Evolutionary conservation across 2,113 vertebrate species (phyloP), one percentile per base, ranked within the genome.

Genomic region (Marcusenius ussheri): DNA sequence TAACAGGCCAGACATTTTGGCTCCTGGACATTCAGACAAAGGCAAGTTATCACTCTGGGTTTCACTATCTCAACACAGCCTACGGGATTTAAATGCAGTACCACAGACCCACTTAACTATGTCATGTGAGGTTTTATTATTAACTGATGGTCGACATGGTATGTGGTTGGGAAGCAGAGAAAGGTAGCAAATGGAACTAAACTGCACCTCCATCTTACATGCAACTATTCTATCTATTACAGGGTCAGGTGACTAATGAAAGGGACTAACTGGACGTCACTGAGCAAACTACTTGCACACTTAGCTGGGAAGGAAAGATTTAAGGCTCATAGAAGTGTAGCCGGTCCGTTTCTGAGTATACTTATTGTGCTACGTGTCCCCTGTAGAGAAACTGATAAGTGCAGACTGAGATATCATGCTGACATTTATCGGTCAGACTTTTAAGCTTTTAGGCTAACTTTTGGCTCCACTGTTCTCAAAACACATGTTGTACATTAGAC

Each of bases 1-100:
- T 93, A 39, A 42, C 15, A 31, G 53, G 31, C 53, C 92, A 62
- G 94, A 93, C 93, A 96, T 97, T 10, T 31, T 21, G 10, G 27
- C n/a, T 70, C n/a, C 62, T 70, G 62, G n/a, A 70, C 10, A 70
- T 70, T 31, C n/a, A 70, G n/a, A 70, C 62, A 70, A 70, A 31
- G 0, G 62, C 62, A 70, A 27, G n/a, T 66, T 66, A n/a, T 66
- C 62, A 31, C 62, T 66, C 62, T 27, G 62, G n/a, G 62, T 70
- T 70, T 70, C 62, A 31, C 10, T 3, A 27, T 66, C 62, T 10
- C n/a, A 31, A 27, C 62, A 66, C 9, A 9, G 9, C n/a, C n/a
- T 66, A 11, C 27, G 11, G 62, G 62, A 70, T 70, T 31, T 31
- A 70, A 31, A 70, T 70, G 10, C 27, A 2, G 62, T 27, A 27